Evolutionary conservation across 2,888 invertebrate species (phyloP).

Genomic region (Oligia fasciuncula): DNA sequence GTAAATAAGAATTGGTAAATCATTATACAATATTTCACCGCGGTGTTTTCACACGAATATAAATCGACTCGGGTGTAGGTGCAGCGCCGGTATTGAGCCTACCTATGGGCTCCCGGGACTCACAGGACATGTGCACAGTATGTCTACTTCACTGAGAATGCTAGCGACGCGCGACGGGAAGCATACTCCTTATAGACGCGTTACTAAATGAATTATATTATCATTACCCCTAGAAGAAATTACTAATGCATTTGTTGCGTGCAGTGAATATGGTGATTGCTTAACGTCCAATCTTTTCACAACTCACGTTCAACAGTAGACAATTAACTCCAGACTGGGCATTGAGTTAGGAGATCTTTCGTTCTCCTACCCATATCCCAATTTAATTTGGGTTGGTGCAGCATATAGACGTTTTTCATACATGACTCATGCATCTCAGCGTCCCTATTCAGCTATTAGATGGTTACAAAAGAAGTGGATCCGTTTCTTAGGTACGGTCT

Average conservation of each 20-base stretch:
- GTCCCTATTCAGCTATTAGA: too few species aligned
- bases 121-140: not conserved
- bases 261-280: not conserved
- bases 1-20: slow-evolving; percentile 3
- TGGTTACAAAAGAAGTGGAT: not conserved
- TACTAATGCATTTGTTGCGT: not conserved
- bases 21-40: slow-evolving; percentile 11
- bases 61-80: not conserved
- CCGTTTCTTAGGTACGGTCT: not conserved
- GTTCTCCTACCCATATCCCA: not conserved
- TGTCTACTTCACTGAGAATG: not conserved
- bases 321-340: not conserved
- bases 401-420: not conserved
- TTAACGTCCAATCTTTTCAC: not conserved
- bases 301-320: not conserved
- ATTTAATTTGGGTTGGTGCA: not conserved
- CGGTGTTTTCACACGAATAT: slow-evolving; percentile 9
- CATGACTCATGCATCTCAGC: not conserved
- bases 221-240: not conserved
- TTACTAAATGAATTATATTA: slow-evolving; percentile 3
- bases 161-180: not conserved
- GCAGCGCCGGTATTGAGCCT: not conserved
- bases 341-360: not conserved
- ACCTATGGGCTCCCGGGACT: not conserved
- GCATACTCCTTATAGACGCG: not conserved